Base-by-base conservation (phyloP, 2,797 vertebrate genomes). In the Sebastes diploproa region DNA sequence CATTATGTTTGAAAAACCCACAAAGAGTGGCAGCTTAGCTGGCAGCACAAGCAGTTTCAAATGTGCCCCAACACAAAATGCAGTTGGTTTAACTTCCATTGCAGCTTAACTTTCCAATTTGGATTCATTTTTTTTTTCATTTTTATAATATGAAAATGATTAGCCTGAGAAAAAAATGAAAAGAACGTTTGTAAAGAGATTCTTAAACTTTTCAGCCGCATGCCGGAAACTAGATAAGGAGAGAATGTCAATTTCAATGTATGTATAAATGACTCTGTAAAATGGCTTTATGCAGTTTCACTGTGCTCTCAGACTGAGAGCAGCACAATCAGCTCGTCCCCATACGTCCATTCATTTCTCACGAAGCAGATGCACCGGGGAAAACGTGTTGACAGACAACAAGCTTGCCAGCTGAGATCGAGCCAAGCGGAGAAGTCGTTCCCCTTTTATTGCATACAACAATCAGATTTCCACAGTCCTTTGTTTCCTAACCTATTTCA, bases 151-250 rank as follows among this genome's bases (percentile, higher is more conserved):
- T 74, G 38, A 90, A 91, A 91, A 90, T 79, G 74, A 78, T 76
- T 81, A 90, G 64, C 74, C 72, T 65, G 84, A 82, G 2, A 42
- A 56, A 75, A 90, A 90, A 91, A 86, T 66, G 74, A 87, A 84
- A 86, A 74, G 59, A 60, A 56, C 2, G 5, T 82, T 86, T 85
- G 65, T 79, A 56, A 79, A 86, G 71, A 87, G 74, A 88, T 87
- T 90, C 82, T 75, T 72, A 66, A 83, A 91, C 77, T 83, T 93
- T 89, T 65, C 79, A 80, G 84, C 83, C 2, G 25, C 70, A 70
- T 85, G 86, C 80, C n/a, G 7, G 59, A 46, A 85, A 88, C 79
- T 50, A 91, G 92, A 94, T 93, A 91, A 93, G 91, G 86, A 86
- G 55, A 42, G 66, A 85, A 82, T 88, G 86, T 77, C 75, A 72